Base-by-base conservation (phyloP, 2,888 invertebrate species). In the Druceiella hillmani region DNA sequence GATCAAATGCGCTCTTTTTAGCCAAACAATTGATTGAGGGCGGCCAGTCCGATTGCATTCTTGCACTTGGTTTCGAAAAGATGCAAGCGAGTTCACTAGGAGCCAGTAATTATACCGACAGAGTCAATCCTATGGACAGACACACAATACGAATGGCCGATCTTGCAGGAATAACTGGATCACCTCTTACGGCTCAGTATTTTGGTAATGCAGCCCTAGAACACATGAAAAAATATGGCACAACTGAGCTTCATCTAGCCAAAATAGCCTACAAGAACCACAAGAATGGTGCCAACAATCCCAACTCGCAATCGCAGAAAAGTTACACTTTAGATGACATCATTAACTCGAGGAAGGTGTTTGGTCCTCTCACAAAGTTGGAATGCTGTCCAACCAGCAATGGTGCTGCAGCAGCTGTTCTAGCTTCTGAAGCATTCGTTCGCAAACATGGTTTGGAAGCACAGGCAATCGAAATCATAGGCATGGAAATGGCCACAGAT, bases 331-430 rank as follows among this genome's bases (percentile, higher is more conserved):
- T 98, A 45, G 88, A 98, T 40, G 85, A 99, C 66, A 88, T 99
- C 40, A 67, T 87, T 58, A 81, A 83, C 7, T 89, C 97, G 1
- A 86, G 90, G n/a, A 76, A 77, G 56, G 81, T 99, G 46, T 90
- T 86, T 64, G 93, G 89, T 3, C 90, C 92, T 1, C 69, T 99
- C 30, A 99, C 98, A 2, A 95, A 97, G 59, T 72, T 98, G 7
- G 95, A 97, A 59, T 99, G 99, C 62, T 97, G 97, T 57, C 98
- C 98, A 1, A 99, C 98, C 0, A 97, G 95, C 30, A 97, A 99
- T 66, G 99, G 99, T n/a, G 81, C 93, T 0, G 98, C 92, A 14
- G 94, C 95, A 14, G 95, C 87, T 0, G 77, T 99, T 42, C 54
- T 99, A 26, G 94, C 85, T 46, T 91, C 88, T 6, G 95, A 98